Percentiles rank a stretch among this genome's conserved stretches.
phyloP scores from a whole-genome alignment of 2,797 vertebrate genomes.

The Otus scops region DNA sequence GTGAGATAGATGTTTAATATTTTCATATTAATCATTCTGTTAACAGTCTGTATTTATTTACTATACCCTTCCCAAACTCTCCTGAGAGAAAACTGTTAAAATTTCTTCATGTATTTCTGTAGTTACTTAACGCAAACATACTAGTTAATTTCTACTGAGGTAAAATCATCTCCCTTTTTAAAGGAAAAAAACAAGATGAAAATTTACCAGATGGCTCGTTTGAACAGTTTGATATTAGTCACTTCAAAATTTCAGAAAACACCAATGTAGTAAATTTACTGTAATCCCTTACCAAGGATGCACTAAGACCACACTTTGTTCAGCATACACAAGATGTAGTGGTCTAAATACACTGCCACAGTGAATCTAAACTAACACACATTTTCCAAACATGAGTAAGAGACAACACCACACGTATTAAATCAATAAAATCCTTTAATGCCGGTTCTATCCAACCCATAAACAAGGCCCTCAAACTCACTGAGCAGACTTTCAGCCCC shows the following conservation, averaged over 20 bases:
- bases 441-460: neutral
- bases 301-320: neutral
- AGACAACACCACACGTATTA: neutral
- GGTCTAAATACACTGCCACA: neutral
- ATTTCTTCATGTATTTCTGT: neutral
- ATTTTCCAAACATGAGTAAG: neutral
- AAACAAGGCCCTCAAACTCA: neutral
- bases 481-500: neutral
- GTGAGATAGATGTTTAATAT: neutral
- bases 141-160: neutral
- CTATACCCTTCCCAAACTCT: neutral
- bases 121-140: neutral
- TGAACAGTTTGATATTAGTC: neutral
- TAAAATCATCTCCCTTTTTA: neutral
- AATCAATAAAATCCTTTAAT: neutral
- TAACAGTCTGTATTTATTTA: neutral
- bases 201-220: neutral
- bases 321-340: neutral
- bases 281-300: accelerated
- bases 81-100: neutral
- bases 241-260: neutral
- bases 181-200: neutral
- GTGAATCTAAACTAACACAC: neutral
- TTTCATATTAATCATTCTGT: neutral
- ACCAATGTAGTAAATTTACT: neutral